These are phyloP conservation scores for Oxygymnocypris stewartii DNA, from an alignment of 2,113 vertebrate species.

Conservation along the genomic window DNA sequence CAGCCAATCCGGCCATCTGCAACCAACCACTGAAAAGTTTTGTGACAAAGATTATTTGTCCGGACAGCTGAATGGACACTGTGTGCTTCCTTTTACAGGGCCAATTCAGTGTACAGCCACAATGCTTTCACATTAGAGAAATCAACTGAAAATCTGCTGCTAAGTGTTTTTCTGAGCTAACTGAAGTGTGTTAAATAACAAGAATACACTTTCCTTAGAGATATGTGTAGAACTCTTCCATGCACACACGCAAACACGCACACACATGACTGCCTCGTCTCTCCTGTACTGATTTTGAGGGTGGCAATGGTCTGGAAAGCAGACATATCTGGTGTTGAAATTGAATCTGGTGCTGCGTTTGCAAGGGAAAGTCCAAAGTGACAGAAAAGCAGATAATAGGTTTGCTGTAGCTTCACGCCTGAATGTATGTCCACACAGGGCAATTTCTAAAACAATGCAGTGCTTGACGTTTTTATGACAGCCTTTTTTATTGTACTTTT, in stretches of 20 bases:
- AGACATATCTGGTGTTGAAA: constrained; percentile 73
- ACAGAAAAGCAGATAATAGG: constrained; percentile 81
- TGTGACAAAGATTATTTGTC: constrained; percentile 56
- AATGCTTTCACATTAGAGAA: constrained; percentile 58
- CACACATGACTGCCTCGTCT: constrained; percentile 45
- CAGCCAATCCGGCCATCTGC: constrained; percentile 38
- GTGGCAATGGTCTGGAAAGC: constrained; percentile 65
- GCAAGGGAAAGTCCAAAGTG: constrained; percentile 75
- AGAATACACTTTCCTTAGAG: constrained; percentile 64
- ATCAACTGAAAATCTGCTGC: constrained; percentile 63
- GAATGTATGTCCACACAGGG: constrained; percentile 77
- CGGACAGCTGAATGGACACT: constrained; percentile 60
- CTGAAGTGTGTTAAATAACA: constrained; percentile 71
- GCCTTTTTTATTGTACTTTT: constrained; percentile 67
- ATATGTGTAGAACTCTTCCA: constrained; percentile 40
- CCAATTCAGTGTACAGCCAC: constrained; percentile 60
- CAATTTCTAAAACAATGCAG: constrained; percentile 73
- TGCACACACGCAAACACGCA: constrained; percentile 37
- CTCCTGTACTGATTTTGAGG: constrained; percentile 42
- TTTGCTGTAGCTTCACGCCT: constrained; percentile 79
- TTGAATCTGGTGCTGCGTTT: constrained; percentile 79
- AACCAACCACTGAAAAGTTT: constrained; percentile 59
- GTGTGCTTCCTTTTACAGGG: constrained; percentile 59
- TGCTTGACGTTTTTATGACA: constrained; percentile 75
- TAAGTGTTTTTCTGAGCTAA: constrained; percentile 70